These are phyloP conservation scores for Hemichromis elongatus DNA, from an alignment of 2,113 vertebrate species.

Conservation along the genomic window DNA sequence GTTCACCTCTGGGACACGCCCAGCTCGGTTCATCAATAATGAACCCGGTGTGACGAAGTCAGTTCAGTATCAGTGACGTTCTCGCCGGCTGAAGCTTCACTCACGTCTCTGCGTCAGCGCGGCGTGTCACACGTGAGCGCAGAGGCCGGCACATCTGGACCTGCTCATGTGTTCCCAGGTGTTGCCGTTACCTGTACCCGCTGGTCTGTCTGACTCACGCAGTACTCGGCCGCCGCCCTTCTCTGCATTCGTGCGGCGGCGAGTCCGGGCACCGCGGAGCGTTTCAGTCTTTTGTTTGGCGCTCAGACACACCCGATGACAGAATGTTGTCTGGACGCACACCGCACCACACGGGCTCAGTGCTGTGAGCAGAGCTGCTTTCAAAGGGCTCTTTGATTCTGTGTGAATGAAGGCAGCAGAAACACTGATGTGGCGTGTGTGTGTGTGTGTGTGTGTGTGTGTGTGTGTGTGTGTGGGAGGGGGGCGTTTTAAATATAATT, in stretches of 20 bases:
- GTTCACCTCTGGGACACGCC: fast-evolving
- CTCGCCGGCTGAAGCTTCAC: no score
- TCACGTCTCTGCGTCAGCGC: no score
- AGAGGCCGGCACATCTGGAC: not conserved
- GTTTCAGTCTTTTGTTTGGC: not conserved
- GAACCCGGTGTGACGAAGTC: no score
- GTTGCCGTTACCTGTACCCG: not conserved
- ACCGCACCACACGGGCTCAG: no score
- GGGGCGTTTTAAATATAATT: no score
- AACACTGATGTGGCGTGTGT: no score
- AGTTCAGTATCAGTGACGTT: no score
- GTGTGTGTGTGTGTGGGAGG: no score
- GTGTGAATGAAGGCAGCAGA: not conserved
- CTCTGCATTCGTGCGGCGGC: not conserved
- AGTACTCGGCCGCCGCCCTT: not conserved
- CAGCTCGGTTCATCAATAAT: not conserved
- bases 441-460: no score
- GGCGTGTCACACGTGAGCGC: not conserved
- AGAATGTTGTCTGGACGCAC: not conserved
- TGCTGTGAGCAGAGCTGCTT: not conserved
- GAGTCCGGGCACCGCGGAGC: not conserved
- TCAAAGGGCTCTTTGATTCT: not conserved
- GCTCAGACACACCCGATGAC: not conserved
- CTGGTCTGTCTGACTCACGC: not conserved
- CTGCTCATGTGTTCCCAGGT: not conserved